Base-by-base conservation (phyloP, 1,140 invertebrate species). In the Drosophila simulans region DNA sequence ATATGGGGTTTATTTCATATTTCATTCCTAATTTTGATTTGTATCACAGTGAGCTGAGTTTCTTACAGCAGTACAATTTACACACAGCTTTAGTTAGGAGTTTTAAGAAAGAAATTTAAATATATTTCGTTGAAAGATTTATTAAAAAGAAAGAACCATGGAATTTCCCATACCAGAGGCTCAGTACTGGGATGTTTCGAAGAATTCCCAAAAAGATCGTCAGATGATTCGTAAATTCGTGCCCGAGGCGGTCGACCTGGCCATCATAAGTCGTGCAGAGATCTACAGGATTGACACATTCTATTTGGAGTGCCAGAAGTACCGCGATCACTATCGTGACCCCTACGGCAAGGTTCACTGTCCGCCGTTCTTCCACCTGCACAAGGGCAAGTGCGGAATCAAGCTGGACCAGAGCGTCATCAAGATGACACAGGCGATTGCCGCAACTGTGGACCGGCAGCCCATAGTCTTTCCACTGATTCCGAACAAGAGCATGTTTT, bases 321-420 rank as follows among this genome's bases (percentile, higher is more conserved):
- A 68, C 45, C 71, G 76, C 22, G 83, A 91, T 49, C 81, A 75
- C 17, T 90, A 63, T 58, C 73, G 73, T 5, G 86, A 89, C 52
- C 48, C 80, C 3, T 52, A 58, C 31, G 37, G 72, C 13, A 85
- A 75, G 22, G 1, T 90, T 11, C 62, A 53, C 11, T 37, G 27
- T 0, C 76, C 83, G 0, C 0, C 11, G 0, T 22, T 5, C 2
- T 84, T 84, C 12, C 34, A 37, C 3, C 11, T 42, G 0, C 22
- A 68, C 12, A 48, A 43, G 4, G 65, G 75, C 1, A 76, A 53
- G 42, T 84, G 77, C 34, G 75, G 69, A 11, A 48, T 49, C 13
- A 62, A 56, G 15, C 27, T 42, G 25, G 79, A 91, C 49, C n/a
- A 40, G 1, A 49, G 5, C 7, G 2, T 57, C 22, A 12, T 25